A percentile compares a stretch with the other conserved stretches of the same genome.
Conservation (phyloP, 1,140 invertebrate species). For the Drosophila aff. region DNA sequence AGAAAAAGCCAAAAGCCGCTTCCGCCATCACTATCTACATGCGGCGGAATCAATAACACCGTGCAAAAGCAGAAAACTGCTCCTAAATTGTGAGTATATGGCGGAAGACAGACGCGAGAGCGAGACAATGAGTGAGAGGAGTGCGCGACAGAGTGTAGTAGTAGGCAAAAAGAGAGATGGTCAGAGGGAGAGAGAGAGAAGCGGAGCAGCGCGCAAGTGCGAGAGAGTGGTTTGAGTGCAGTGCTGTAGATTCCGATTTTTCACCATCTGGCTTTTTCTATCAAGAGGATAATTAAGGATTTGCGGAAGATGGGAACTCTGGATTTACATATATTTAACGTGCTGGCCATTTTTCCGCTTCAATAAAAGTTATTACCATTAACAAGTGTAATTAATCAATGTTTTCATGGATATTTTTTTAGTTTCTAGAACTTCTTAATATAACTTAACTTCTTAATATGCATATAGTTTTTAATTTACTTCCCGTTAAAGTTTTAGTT, state of each 20-base stretch:
- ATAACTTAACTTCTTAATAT: not conserved
- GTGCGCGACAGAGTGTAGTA: conserved; percentile 1
- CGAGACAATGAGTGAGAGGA: conserved; percentile 12
- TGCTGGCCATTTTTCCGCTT: not conserved
- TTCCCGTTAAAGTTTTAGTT: not conserved
- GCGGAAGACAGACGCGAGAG: conserved; percentile 5
- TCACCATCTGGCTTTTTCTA: too few relatives aligned
- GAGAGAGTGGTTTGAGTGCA: conserved; percentile 1
- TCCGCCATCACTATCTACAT: not conserved
- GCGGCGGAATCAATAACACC: conserved; percentile 12
- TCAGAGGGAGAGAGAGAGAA: not conserved
- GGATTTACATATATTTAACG: not conserved
- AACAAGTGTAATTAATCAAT: not conserved
- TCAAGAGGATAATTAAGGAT: not conserved
- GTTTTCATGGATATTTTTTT: not conserved
- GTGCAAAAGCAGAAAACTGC: conserved; percentile 13
- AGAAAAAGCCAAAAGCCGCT: not conserved
- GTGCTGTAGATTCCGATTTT: not conserved
- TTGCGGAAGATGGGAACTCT: not conserved
- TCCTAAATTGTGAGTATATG: conserved; percentile 24
- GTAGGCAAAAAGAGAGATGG: conserved; percentile 8
- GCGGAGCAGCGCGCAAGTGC: conserved; percentile 7
- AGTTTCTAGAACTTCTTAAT: not conserved
- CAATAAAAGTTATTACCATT: not conserved
- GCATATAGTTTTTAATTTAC: too few relatives aligned